These are phyloP conservation scores for Diploscapter pachys DNA, from an alignment of 1,140 invertebrate genomes.

Conservation along the genomic window DNA sequence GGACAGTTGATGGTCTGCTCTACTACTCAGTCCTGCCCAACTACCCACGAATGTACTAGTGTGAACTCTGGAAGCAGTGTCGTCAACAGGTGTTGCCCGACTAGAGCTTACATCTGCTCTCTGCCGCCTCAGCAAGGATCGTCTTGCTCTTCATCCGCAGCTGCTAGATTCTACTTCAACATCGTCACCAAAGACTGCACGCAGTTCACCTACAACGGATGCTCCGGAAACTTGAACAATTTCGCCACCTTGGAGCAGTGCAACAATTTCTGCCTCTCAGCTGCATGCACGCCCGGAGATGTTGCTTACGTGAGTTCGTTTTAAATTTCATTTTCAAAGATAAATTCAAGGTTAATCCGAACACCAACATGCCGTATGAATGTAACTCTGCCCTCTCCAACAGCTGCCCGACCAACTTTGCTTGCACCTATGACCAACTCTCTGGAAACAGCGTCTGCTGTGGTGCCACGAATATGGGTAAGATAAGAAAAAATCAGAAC, in stretches of 20 bases:
- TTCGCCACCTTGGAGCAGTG: slow-evolving; percentile 55
- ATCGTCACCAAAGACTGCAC: slow-evolving; percentile 59
- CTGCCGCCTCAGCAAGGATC: slow-evolving; percentile 54
- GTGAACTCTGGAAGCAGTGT: slow-evolving; percentile 51
- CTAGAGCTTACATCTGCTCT: slow-evolving; percentile 56
- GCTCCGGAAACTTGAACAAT: slow-evolving; percentile 54
- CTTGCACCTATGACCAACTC: slow-evolving; percentile 54
- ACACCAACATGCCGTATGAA: slow-evolving; percentile 57
- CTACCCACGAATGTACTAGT: slow-evolving; percentile 55
- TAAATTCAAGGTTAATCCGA: slow-evolving; percentile 56
- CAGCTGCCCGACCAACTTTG: slow-evolving; percentile 52
- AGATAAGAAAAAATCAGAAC: slow-evolving; percentile 3
- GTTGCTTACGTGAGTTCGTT: slow-evolving; percentile 32
- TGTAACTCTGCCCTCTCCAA: slow-evolving; percentile 56
- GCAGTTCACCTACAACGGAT: slow-evolving; percentile 58
- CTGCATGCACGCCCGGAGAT: slow-evolving; percentile 57
- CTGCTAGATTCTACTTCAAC: slow-evolving; percentile 53
- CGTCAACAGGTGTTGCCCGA: slow-evolving; percentile 56
- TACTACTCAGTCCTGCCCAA: slow-evolving; percentile 44
- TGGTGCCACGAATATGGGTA: slow-evolving; percentile 56
- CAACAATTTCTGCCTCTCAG: slow-evolving; percentile 57
- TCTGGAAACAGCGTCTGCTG: slow-evolving; percentile 56
- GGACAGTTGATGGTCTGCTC: slow-evolving; percentile 57
- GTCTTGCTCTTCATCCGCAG: slow-evolving; percentile 51
- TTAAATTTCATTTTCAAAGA: slow-evolving; percentile 34